Evolutionary conservation across 1,140 invertebrate genomes (phyloP).

Genomic region (Holcopasites calliopsidis): DNA sequence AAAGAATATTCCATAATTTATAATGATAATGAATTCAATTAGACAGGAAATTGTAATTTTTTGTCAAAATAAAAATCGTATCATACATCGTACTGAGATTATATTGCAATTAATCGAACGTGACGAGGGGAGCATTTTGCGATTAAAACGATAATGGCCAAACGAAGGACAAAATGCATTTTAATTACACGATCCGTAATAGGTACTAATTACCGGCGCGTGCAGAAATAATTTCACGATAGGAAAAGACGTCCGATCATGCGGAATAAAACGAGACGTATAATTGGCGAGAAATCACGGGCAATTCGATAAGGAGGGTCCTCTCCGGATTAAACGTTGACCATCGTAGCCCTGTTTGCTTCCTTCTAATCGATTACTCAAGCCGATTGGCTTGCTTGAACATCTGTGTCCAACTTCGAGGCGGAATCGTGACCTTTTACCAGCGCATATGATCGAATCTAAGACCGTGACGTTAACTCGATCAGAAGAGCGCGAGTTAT

Average conservation of each 20-base stretch:
- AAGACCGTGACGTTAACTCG: neutral
- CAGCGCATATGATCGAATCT: slow-evolving; percentile 6
- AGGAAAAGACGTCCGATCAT: neutral
- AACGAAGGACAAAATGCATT: no score
- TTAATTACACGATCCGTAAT: neutral
- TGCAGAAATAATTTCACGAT: neutral
- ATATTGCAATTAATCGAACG: no score
- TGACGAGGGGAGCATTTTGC: no score
- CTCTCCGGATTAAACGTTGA: neutral
- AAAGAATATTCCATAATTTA: no score
- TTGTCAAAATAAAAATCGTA: no score
- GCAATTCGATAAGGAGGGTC: neutral
- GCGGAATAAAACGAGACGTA: neutral
- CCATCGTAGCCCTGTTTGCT: slow-evolving; percentile 6
- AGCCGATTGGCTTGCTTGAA: neutral
- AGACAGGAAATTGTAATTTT: no score
- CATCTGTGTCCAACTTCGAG: slow-evolving; percentile 15
- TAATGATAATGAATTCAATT: no score
- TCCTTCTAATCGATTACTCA: slow-evolving; percentile 35
- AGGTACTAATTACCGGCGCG: neutral
- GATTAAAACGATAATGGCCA: no score
- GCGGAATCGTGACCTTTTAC: neutral
- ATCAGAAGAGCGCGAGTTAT: slow-evolving; percentile 9
- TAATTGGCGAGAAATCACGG: neutral
- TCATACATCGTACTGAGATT: no score